Evolutionary conservation across 1,140 invertebrate genomes (phyloP), one percentile per base, ranked within the genome.

Genomic region (Aleiodes sp.): DNA sequence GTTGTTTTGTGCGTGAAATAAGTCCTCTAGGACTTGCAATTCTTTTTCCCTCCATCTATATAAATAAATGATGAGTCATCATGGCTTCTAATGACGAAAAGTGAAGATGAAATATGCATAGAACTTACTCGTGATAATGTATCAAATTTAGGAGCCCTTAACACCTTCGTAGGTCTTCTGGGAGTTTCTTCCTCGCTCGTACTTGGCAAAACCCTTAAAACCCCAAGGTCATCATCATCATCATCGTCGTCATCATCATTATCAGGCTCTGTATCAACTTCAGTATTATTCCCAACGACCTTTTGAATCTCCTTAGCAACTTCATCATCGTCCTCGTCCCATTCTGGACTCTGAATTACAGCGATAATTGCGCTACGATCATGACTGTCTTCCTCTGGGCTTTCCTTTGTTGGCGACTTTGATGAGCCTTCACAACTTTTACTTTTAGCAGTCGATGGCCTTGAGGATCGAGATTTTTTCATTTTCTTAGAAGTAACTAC

Each of bases 311-410:
- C 83, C 29, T 84, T 82, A 0, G 78, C 81, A 1, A 86, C 80
- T 16, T 79, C 76, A 33, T 81, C 81, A 35, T 81, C 80, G 19
- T 84, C 80, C 56, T 82, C 77, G 16, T 82, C 83, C 84, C 84
- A 86, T 41, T 83, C 83, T 1, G 85, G 83, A 62, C 82, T 85
- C 28, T 86, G 84, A 37, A 86, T 82, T 2, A 86, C 85, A 1
- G 84, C 85, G 3, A 86, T 73, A 29, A 86, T 86, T 0, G 85
- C 85, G 33, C 82, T 84, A n/a, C 78, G 77, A 68, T 82, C 79
- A 0, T 78, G 78, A 7, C 81, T 82, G 24, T 72, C 75, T n/a
- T 86, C 83, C n/a, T 80, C 83, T 0, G 83, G 83, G 19, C 79
- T 82, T 29, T 84, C 82, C 73, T 76, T 76, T 1, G 26, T 35